A percentile compares a stretch with the other conserved stretches of the same genome.
phyloP scores from a whole-genome alignment of 2,113 vertebrate species.

The Prochilodus magdalenae region DNA sequence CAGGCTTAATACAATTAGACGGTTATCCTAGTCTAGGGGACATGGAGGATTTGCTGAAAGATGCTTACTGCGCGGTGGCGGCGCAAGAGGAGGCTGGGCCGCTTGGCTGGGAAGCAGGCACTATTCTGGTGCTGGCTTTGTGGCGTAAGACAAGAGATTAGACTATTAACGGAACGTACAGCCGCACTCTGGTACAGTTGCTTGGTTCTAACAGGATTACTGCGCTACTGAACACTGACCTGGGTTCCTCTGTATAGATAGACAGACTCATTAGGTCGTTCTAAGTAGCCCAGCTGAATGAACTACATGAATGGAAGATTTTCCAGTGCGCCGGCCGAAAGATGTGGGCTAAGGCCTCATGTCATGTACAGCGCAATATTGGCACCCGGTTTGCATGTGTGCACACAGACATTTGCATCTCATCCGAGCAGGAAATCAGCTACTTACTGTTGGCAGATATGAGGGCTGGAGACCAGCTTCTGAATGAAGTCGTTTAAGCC shows the following conservation, averaged over 20 bases:
- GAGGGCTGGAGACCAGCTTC: conserved; percentile 79
- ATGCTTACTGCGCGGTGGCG: conserved; percentile 63
- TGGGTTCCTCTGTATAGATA: conserved; percentile 22
- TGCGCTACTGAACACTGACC: background rate
- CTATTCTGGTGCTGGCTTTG: conserved; percentile 65
- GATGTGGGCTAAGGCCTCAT: too few species aligned
- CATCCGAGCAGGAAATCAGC: background rate
- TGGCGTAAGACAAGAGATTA: conserved; percentile 64
- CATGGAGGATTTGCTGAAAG: conserved; percentile 68
- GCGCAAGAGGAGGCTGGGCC: background rate
- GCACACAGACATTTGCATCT: background rate
- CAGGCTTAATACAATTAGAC: conserved; percentile 65
- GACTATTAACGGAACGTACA: conserved; percentile 59
- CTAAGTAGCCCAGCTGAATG: background rate
- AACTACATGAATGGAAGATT: conserved; percentile 4
- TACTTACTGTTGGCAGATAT: conserved; percentile 84
- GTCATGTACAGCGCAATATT: background rate
- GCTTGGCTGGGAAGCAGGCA: conserved; percentile 50
- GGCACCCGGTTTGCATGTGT: background rate
- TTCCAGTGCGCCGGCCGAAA: background rate
- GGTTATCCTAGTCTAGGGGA: conserved; percentile 66
- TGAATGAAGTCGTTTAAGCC: conserved; percentile 83
- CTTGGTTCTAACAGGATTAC: conserved; percentile 62
- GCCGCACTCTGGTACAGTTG: conserved; percentile 49
- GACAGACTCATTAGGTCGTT: background rate